phyloP scores from a whole-genome alignment of 2,797 vertebrate species.

The Phalloptychus januarius region DNA sequence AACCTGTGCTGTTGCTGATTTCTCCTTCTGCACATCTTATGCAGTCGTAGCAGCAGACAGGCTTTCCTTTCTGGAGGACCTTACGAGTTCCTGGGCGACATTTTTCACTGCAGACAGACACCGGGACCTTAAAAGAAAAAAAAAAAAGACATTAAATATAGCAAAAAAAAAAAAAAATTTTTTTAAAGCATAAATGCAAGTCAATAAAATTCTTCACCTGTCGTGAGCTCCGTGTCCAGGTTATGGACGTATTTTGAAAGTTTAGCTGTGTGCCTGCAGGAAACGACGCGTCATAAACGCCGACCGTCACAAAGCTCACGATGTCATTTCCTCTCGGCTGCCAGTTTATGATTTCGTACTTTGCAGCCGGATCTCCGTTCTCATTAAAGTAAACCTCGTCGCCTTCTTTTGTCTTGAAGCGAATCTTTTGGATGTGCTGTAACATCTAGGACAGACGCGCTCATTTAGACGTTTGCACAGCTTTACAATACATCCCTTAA shows the following conservation, averaged over 20 bases:
- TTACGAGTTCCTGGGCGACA: slow-evolving; percentile 76
- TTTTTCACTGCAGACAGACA: slow-evolving; percentile 75
- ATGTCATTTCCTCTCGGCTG: slow-evolving; percentile 51
- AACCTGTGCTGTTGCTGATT: slow-evolving; percentile 75
- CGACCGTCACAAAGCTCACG: slow-evolving; percentile 71
- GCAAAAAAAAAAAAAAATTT: too few relatives aligned
- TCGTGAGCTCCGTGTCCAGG: slow-evolving; percentile 63
- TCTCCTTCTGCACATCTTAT: slow-evolving; percentile 74
- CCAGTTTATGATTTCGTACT: slow-evolving; percentile 82
- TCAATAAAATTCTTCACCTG: slow-evolving; percentile 36
- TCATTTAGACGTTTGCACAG: background rate
- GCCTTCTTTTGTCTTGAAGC: slow-evolving; percentile 73
- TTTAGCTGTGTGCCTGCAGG: slow-evolving; percentile 51
- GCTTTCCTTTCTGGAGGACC: slow-evolving; percentile 31
- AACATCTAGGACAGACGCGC: slow-evolving; percentile 71
- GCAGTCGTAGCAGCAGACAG: slow-evolving; percentile 75
- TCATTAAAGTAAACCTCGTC: slow-evolving; percentile 75
- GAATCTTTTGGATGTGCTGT: slow-evolving; percentile 57
- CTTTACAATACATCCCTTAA: background rate
- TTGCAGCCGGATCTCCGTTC: slow-evolving; percentile 75
- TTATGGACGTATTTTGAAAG: slow-evolving; percentile 54
- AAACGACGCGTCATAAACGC: slow-evolving; percentile 73
- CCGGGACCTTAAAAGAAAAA: slow-evolving; percentile 56
- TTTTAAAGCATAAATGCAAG: background rate
- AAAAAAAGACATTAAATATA: background rate